These are phyloP conservation scores for Diorhabda sublineata DNA, from an alignment of 1,140 invertebrate species.

Conservation along the genomic window DNA sequence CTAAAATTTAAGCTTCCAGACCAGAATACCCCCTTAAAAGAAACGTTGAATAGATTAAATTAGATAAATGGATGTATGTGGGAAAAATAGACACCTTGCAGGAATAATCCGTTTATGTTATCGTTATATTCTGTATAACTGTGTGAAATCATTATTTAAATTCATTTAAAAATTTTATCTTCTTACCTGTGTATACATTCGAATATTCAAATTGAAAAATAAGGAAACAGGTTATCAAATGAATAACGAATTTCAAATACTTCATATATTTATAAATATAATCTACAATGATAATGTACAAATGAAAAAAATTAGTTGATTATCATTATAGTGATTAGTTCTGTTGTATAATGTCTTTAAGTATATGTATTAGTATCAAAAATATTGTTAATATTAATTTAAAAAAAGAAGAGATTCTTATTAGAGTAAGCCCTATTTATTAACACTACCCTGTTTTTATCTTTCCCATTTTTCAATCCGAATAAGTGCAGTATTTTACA, in stretches of 20 bases:
- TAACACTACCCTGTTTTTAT: neutral
- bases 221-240: slow-evolving; percentile 12
- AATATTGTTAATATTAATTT: neutral
- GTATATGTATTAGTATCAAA: neutral
- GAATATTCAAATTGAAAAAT: slow-evolving; percentile 4
- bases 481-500: neutral
- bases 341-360: neutral
- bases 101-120: too few species aligned
- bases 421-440: neutral
- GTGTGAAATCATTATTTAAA: too few species aligned
- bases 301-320: neutral
- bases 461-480: neutral
- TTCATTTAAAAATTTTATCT: neutral
- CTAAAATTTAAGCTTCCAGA: too few species aligned
- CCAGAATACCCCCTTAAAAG: too few species aligned
- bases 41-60: too few species aligned
- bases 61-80: too few species aligned
- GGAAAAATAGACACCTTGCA: too few species aligned
- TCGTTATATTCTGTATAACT: too few species aligned
- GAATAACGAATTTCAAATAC: slow-evolving; percentile 11
- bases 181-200: slow-evolving; percentile 5
- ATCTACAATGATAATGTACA: slow-evolving; percentile 12
- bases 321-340: neutral
- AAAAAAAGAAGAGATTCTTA: neutral
- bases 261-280: slow-evolving; percentile 14